Percentiles rank a stretch among this genome's conserved stretches.
Conservation (phyloP, 2,888 invertebrate species). For the Epinotia ramella region DNA sequence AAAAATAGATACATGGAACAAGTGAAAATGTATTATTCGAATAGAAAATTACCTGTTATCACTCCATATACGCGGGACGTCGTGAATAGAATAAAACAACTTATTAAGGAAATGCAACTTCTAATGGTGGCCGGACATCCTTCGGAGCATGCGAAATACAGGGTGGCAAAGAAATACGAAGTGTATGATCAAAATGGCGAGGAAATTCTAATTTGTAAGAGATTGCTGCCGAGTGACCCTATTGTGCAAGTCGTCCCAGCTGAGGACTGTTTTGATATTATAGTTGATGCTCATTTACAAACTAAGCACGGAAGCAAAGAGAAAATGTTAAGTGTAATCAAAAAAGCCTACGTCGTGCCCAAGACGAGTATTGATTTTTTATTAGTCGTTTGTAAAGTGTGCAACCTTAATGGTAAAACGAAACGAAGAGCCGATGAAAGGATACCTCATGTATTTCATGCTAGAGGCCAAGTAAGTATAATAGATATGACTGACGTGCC, state of each 20-base stretch:
- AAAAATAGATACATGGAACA: constrained; percentile 20
- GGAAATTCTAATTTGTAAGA: constrained; percentile 32
- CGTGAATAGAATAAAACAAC: constrained; percentile 23
- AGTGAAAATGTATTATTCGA: constrained; percentile 27
- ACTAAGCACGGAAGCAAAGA: constrained; percentile 16
- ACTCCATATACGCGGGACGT: constrained; percentile 24
- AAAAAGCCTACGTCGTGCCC: constrained; percentile 18
- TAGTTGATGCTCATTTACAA: constrained; percentile 24
- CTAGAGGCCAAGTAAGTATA: constrained; percentile 28
- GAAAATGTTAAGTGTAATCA: constrained; percentile 1
- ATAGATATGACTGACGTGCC: constrained; percentile 25
- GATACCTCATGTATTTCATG: constrained; percentile 19
- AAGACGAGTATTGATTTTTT: constrained; percentile 34
- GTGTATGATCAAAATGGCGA: constrained; percentile 7
- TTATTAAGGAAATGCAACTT: constrained; percentile 18
- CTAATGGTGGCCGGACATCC: constrained; percentile 12
- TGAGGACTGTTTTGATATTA: constrained; percentile 39
- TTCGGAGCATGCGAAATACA: constrained; percentile 21
- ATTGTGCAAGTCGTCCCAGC: constrained; percentile 31
- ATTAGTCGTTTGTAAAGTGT: constrained; percentile 23
- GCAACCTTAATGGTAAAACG: not conserved
- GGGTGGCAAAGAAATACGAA: constrained; percentile 25
- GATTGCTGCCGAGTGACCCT: constrained; percentile 1
- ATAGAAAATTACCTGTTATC: not conserved
- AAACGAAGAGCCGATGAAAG: constrained; percentile 11